Base-by-base conservation (phyloP, 2,888 invertebrate genomes). In the Alcis repandata region DNA sequence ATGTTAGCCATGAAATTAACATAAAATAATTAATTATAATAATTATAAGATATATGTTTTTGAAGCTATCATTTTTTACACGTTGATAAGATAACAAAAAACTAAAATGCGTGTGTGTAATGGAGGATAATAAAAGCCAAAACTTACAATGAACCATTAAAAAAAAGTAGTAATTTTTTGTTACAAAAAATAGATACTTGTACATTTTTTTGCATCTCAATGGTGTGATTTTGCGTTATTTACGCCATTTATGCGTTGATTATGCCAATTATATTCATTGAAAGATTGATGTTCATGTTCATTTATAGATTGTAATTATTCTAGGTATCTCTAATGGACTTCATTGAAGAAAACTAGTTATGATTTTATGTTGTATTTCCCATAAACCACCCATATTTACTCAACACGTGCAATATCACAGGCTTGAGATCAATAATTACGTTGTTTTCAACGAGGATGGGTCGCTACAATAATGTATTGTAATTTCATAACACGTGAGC, bases 401-500 rank as follows among this genome's bases (percentile, higher is more conserved):
- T n/a, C 38, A 0, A 43, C 57, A 57, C 46, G 57, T 57, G 45
- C n/a, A 22, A 15, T 7, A n/a, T 27, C 33, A 33, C n/a, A 15
- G 33, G 43, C 43, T 10, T 32, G 6, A 0, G 9, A 33, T 59
- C 33, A 33, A 51, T 59, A 41, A 51, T 49, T 11, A 22, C 27
- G 27, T 13, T 8, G 32, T 51, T 41, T 43, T 51, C 15, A 33
- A 51, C 15, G 60, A 46, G 15, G 46, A 60, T 60, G 49, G 41
- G 10, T 20, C 33, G 33, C 9, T 41, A 19, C 43, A 45, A 41
- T 33, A 36, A 53, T 41, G 7, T 62, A 62, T 56, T 62, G 36
- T 62, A 46, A 46, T 53, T 17, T 53, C 9, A 46, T 19, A 46
- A 40, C 60, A 60, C 53, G 38, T 60, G 52, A 53, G 17, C 22